Evolutionary conservation across 2,113 vertebrate species (phyloP), one percentile per base, ranked within the genome.

Genomic region (Maccullochella peelii): DNA sequence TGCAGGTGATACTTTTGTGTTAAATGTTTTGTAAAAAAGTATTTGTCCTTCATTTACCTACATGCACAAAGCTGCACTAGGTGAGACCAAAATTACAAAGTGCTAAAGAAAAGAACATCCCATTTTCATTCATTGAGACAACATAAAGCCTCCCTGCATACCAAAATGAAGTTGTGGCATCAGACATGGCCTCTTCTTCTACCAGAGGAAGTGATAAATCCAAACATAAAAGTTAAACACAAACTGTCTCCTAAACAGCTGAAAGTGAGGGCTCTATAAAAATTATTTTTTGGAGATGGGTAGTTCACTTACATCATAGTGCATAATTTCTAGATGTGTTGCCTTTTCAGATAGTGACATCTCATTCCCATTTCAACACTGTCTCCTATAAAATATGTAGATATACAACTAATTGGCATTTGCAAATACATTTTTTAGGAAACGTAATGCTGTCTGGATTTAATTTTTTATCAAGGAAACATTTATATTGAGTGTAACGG

Each of bases 1-100:
- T 59, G 54, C 47, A 79, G 44, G 20, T 62, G 63, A 58, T 42
- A 21, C 66, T 54, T 73, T 42, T 57, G 9, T 58, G 66, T 70
- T 23, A 7, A 50, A 33, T n/a, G 12, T 50, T 23, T 61, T 20
- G 9, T 30, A 18, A 10, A 55, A 59, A 54, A 8, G 21, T 30
- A 8, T 70, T 61, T 49, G 25, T 25, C 20, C 50, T 44, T 40
- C 10, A 38, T 68, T 74, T 38, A 55, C 7, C 8, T 8, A 15
- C 57, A 40, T 55, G 6, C 58, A 36, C 15, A 21, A 58, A 73
- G 49, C 14, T 21, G 69, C 52, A 62, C 27, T 12, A 2, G 4
- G 36, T 23, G 15, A 58, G 14, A 21, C 2, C 6, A 33, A 33
- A 50, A 63, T 42, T 47, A 65, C 49, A 82, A 40, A 33, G 23